These are phyloP conservation scores for Carettochelys insculpta DNA, from an alignment of 2,113 vertebrate species.

Conservation along the genomic window DNA sequence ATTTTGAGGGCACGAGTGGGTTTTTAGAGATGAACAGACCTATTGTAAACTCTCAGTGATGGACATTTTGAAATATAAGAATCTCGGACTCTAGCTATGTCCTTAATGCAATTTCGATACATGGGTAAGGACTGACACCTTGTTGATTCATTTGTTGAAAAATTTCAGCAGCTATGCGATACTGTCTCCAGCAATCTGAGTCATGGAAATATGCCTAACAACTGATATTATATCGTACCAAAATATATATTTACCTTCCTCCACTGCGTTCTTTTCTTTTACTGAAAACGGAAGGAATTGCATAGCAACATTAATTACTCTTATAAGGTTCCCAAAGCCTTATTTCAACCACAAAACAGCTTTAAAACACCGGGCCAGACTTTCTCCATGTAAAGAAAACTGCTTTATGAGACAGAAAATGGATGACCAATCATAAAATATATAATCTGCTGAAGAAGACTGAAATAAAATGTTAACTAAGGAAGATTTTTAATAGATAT, in stretches of 20 bases:
- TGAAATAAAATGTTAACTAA: background rate
- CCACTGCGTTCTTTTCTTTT: accelerated
- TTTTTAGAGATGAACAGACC: background rate
- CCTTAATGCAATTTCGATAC: background rate
- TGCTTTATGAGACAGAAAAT: too few relatives aligned
- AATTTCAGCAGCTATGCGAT: background rate
- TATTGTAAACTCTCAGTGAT: background rate
- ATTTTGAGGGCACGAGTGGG: too few relatives aligned
- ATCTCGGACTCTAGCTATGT: background rate
- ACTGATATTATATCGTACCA: background rate
- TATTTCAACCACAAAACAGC: background rate
- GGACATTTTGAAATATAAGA: too few relatives aligned
- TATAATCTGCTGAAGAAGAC: background rate
- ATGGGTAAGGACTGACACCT: accelerated
- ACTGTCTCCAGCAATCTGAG: background rate
- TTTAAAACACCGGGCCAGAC: background rate
- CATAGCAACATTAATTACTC: background rate
- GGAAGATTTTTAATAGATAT: background rate
- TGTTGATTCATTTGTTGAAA: background rate
- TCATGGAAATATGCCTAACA: background rate
- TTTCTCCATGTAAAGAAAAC: background rate
- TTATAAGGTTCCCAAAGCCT: background rate
- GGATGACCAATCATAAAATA: background rate
- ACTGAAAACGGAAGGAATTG: background rate
- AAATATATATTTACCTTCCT: background rate